Base-by-base conservation (phyloP, 92 coral and sea anemone species). In the Epizoanthus scotinus region DNA sequence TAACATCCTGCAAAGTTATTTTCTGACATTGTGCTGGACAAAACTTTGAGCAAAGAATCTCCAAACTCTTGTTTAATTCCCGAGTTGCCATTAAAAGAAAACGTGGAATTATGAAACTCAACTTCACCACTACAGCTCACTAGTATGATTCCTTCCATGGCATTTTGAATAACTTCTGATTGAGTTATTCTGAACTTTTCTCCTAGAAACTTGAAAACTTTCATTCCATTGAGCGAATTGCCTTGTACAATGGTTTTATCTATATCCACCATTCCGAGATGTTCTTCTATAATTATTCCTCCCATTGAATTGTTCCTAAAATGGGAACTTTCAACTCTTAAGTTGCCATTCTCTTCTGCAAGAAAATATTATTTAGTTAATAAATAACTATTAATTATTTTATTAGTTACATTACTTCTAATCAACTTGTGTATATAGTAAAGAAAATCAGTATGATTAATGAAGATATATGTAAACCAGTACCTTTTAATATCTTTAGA, bases 21-120 rank as follows among this genome's bases (percentile, higher is more conserved):
- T 10, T 44, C 50, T 6, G 50, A 0, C 8, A 44, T 44, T 44
- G 50, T 8, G 50, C 50, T 44, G 19, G 31, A 61, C 21, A 52
- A 1, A 31, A 88, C 49, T 10, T 21, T 44, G 27, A 79, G 31
- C 8, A 89, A 85, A 1, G 78, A 77, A 19, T 60, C 31, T 7
- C 91, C 91, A 34, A 85, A 77, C 19, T 28, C 26, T 56, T 73
- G 20, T 20, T 50, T 47, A 22, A 88, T 47, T 27, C 91, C 91
- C 2, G 83, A 50, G 13, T 42, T 5, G 19, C 17, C 70, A 34
- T 88, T 88, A 6, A 27, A 74, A 25, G 36, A 54, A 13, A 75
- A 63, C 0, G 63, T 79, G 6, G 61, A 25, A 26, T 72, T 85
- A 6, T 26, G 17, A 22, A 80, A 19, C 47, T 61, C 42, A 13